Evolutionary conservation across 2,888 invertebrate species (phyloP).

Genomic region (Drosophila picticornis): DNA sequence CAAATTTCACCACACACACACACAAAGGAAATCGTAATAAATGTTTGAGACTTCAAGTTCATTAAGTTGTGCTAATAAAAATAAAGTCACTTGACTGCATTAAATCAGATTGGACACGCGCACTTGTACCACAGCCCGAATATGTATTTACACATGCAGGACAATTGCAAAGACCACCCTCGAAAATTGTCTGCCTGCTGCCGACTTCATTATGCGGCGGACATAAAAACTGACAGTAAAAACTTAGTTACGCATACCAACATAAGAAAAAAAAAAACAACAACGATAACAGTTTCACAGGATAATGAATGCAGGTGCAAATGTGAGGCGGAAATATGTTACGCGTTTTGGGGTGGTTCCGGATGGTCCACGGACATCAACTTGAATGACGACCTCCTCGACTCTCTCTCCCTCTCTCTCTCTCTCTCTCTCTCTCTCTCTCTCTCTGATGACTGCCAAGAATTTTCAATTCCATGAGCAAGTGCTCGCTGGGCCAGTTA

Average conservation of each 20-base stretch:
- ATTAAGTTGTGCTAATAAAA: constrained; percentile 82
- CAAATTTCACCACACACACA: constrained; percentile 46
- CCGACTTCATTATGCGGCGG: constrained; percentile 51
- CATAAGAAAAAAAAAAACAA: constrained; percentile 13
- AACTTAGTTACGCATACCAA: constrained; percentile 78
- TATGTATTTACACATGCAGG: not conserved
- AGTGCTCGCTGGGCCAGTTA: constrained; percentile 56
- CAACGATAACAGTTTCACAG: constrained; percentile 50
- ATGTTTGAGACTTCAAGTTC: constrained; percentile 78
- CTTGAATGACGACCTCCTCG: constrained; percentile 46
- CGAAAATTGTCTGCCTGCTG: constrained; percentile 1
- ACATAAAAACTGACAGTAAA: constrained; percentile 72
- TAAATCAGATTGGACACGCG: constrained; percentile 83
- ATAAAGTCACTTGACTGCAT: constrained; percentile 82
- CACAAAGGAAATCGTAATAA: constrained; percentile 65
- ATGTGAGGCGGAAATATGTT: constrained; percentile 78
- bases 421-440: not conserved
- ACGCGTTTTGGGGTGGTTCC: constrained; percentile 70
- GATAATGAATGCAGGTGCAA: constrained; percentile 77
- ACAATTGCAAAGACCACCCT: constrained; percentile 15
- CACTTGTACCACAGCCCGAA: constrained; percentile 75
- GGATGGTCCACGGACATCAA: constrained; percentile 48
- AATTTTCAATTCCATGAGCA: constrained; percentile 75
- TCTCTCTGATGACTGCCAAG: constrained; percentile 67
- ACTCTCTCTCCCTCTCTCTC: not conserved